Evolutionary conservation across 2,113 vertebrate genomes (phyloP), one percentile per base, ranked within the genome.

Genomic region (Pholis gunnellus): DNA sequence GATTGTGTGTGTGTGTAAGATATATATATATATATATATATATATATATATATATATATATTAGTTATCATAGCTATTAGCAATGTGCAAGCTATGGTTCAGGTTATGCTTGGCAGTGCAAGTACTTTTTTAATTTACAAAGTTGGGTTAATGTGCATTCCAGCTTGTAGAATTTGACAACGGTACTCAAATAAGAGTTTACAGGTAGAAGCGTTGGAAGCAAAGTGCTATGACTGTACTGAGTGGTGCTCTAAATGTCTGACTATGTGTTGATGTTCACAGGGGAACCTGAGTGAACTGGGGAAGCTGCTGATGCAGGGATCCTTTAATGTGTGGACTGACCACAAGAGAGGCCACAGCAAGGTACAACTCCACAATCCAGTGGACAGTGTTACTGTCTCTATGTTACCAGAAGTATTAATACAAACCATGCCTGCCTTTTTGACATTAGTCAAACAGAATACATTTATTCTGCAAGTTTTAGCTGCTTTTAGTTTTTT

Each of bases 241-340:
- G n/a, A 75, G 4, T 22, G 38, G 0, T 68, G 10, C 50, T 77
- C 1, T 78, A 2, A 48, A 48, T 59, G 29, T 72, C 6, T 76
- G 34, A 59, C 36, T 73, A 3, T 69, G 36, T 86, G 31, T 75
- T 78, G 2, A 31, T 82, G 25, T 79, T 77, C 4, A 50, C 86
- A 96, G 98, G 98, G 96, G 1, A 96, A 98, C 42, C 92, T 98
- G 25, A 88, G 95, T 73, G 97, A 97, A 40, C 95, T 99, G 75
- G 98, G 97, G 15, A 97, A 97, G 82, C 94, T 99, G 67, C 93
- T 98, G 74, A 97, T 97, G 96, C 96, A 97, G 52, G 96, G 96
- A 20, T 97, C 97, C 6, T 99, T 99, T 87, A 97, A 95, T 0
- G 95, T 99, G 38, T 99, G 97, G 97, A 97, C 97, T 0, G 96